A percentile compares a stretch with the other conserved stretches of the same genome.
phyloP scores from a whole-genome alignment of 2,797 vertebrate genomes.

The Argentina silus region DNA sequence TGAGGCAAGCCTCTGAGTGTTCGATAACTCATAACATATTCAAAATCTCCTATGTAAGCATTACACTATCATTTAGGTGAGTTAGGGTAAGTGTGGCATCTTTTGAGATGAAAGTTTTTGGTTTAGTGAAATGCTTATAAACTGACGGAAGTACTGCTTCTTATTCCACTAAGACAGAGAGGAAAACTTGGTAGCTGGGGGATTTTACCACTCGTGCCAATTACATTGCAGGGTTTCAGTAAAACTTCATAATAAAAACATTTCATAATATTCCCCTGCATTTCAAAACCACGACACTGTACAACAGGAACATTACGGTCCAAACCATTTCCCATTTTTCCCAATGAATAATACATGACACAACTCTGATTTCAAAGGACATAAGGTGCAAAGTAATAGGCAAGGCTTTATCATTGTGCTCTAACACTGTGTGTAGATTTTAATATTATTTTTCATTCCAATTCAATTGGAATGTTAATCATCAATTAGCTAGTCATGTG shows the following conservation, averaged over 20 bases:
- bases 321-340: constrained; percentile 42
- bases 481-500: background rate
- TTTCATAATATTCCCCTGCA: constrained; percentile 25
- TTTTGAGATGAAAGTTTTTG: constrained; percentile 46
- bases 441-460: background rate
- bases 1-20: background rate
- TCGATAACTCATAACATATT: constrained; percentile 29
- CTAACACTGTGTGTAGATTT: background rate
- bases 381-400: background rate
- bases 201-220: constrained; percentile 54
- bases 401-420: background rate
- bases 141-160: constrained; percentile 29
- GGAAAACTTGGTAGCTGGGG: constrained; percentile 55
- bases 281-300: constrained; percentile 22
- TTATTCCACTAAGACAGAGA: constrained; percentile 35
- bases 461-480: background rate
- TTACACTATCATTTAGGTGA: background rate
- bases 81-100: constrained; percentile 30
- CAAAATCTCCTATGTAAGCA: constrained; percentile 35
- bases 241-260: constrained; percentile 33
- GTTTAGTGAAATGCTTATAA: constrained; percentile 37
- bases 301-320: constrained; percentile 30
- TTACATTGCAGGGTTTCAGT: constrained; percentile 40
- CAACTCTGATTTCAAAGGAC: background rate
- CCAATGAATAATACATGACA: constrained; percentile 56